Evolutionary conservation across 2,888 invertebrate genomes (phyloP).

Genomic region (Osedax frankpressi): DNA sequence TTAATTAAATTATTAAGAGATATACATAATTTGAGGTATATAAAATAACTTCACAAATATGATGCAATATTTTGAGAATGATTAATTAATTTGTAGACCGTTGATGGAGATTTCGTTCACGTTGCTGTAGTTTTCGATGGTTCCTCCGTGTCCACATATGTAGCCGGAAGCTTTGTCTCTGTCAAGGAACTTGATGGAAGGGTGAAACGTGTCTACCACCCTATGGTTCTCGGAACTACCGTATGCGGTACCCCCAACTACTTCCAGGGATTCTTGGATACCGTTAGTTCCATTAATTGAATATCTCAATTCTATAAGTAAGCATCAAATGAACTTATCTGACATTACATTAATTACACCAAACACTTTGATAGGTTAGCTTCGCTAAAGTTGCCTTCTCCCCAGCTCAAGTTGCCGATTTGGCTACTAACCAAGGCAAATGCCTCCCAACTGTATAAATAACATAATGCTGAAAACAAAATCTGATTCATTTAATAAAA

Average conservation of each 20-base stretch:
- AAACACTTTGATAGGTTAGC: not conserved
- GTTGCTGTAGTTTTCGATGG: slow-evolving; percentile 4
- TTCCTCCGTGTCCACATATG: not conserved
- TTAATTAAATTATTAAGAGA: too few relatives aligned
- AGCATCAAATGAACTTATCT: too few relatives aligned
- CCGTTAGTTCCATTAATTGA: not conserved
- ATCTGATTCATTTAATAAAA: too few relatives aligned
- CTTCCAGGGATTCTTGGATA: not conserved
- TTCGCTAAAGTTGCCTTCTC: slow-evolving; percentile 2
- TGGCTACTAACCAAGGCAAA: not conserved
- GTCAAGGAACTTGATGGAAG: not conserved
- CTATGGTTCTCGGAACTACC: not conserved
- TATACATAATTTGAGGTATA: too few relatives aligned
- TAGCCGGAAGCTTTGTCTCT: not conserved
- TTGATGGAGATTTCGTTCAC: too few relatives aligned
- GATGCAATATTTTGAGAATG: too few relatives aligned
- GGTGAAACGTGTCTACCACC: slow-evolving; percentile 3
- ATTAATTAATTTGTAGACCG: too few relatives aligned
- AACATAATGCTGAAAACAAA: too few relatives aligned
- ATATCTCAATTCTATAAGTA: too few relatives aligned
- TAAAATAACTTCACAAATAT: too few relatives aligned
- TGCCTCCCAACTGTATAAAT: not conserved
- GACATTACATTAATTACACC: too few relatives aligned
- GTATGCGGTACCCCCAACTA: not conserved
- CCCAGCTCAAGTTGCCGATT: not conserved